Base-by-base conservation (phyloP, 2,888 invertebrate species). In the Meganola albula region DNA sequence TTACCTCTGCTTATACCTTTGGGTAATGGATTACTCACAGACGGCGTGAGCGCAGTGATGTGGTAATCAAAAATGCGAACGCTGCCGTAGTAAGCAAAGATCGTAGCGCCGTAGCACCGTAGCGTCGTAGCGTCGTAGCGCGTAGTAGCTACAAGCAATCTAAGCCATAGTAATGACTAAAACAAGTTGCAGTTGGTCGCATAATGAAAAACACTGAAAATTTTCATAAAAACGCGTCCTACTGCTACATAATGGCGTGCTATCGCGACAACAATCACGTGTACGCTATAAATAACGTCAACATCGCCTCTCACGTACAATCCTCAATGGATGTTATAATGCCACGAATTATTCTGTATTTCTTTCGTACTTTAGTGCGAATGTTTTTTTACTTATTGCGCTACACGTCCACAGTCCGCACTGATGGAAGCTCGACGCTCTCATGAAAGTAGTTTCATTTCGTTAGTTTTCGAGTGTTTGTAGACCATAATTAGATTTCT, bases 281-380 rank as follows among this genome's bases (percentile, higher is more conserved):
- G 34, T 26, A 34, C 20, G 38, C 31, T 16, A 47, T 50, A 40
- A 37, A 36, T 47, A 46, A 42, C 31, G 12, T 27, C 44, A 44
- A 40, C 31, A 40, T 23, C 20, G 28, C 16, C 31, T 37, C 50
- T 44, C 53, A 54, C 40, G 40, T 36, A 6, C 24, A 13, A 7
- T 31, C 21, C 35, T 34, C 45, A 55, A 31, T 63, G 60, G 57
- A 48, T 57, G 63, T 57, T 67, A 62, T 71, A 67, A 73, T 62
- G 63, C 60, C 53, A 43, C 52, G 50, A 64, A 64, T 66, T 60
- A 64, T 66, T 65, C 54, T 53, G 54, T 58, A 54, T 59, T 56
- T 53, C 54, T 53, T 61, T 58, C 45, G 48, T 46, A 45, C 30
- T 53, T 58, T 54, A 48, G 55, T 52, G 48, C 47, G 20, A 3